phyloP scores from a whole-genome alignment of 1,140 invertebrate genomes.

The Drosophila trapezifrons region DNA sequence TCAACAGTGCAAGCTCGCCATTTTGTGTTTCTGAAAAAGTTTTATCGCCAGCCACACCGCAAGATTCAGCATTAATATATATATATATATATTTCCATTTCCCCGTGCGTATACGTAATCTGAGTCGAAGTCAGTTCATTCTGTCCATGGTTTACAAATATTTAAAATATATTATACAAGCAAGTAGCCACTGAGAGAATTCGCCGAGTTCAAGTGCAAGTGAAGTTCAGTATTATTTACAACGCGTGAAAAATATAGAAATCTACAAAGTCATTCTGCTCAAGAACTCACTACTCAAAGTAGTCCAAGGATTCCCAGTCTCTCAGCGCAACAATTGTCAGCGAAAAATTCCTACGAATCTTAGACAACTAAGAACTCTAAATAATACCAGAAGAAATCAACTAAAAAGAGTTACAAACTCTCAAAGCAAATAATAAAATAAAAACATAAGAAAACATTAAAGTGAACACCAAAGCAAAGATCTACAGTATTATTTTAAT shows the following conservation, averaged over 20 bases:
- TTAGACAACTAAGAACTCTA: constrained; percentile 27
- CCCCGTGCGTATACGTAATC: constrained; percentile 51
- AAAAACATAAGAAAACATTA: constrained; percentile 6
- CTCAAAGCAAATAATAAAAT: constrained; percentile 19
- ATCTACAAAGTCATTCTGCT: constrained; percentile 35
- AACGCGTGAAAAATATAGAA: constrained; percentile 26
- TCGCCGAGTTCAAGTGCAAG: constrained; percentile 45
- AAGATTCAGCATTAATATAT: constrained; percentile 27
- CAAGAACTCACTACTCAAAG: constrained; percentile 52
- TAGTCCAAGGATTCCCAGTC: constrained; percentile 39
- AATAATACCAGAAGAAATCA: constrained; percentile 1
- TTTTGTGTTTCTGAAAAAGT: constrained; percentile 43
- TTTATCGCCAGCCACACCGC: constrained; percentile 25
- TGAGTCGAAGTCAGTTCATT: constrained; percentile 53
- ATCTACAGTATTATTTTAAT: constrained; percentile 57
- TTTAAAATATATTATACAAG: constrained; percentile 39
- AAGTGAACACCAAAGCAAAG: constrained; percentile 45
- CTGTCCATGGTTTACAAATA: constrained; percentile 54
- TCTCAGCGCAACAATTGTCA: constrained; percentile 52
- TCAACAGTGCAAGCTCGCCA: constrained; percentile 44
- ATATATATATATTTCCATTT: constrained; percentile 34
- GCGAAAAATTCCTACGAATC: constrained; percentile 41
- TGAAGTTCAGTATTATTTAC: constrained; percentile 57
- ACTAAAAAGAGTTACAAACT: constrained; percentile 54
- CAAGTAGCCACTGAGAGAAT: constrained; percentile 41